These are phyloP conservation scores for Zygothrica quintamaculata DNA, from an alignment of 2,888 invertebrate genomes.

Conservation along the genomic window DNA sequence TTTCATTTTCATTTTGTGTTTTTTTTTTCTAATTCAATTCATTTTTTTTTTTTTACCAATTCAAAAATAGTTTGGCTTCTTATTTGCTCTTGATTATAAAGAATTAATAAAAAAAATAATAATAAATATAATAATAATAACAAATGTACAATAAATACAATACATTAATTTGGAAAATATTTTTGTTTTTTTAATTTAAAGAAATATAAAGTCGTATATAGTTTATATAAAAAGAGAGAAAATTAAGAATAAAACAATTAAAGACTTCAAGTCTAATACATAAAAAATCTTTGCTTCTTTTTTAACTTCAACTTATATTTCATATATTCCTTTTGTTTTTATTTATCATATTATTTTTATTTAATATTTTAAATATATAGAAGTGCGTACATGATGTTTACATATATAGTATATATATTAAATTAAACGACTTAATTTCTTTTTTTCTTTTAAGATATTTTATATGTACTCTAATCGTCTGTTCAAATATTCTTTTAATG, in stretches of 20 bases:
- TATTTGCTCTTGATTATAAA: constrained; percentile 26
- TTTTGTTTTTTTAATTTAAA: too few species aligned
- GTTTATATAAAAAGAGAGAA: too few species aligned
- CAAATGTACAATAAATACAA: constrained; percentile 50
- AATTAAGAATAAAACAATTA: constrained; percentile 66
- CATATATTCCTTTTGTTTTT: neutral
- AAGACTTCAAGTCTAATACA: constrained; percentile 77
- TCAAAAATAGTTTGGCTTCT: constrained; percentile 59
- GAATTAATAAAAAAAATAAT: constrained; percentile 44
- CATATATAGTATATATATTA: constrained; percentile 7
- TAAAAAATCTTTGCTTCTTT: constrained; percentile 40
- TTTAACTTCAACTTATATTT: constrained; percentile 6
- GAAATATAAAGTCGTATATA: too few species aligned
- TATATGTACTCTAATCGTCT: constrained; percentile 26
- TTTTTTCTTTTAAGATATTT: constrained; percentile 28
- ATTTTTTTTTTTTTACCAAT: constrained; percentile 60
- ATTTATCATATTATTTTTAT: neutral
- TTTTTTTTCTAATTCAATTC: too few species aligned
- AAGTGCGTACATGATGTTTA: constrained; percentile 4
- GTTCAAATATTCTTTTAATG: constrained; percentile 44
- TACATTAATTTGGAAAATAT: constrained; percentile 62
- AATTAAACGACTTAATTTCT: constrained; percentile 29
- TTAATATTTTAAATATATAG: neutral
- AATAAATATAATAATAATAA: constrained; percentile 59
- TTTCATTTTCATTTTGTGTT: too few species aligned